Percentiles rank a stretch among this genome's conserved stretches.
Evolutionary conservation across 2,888 invertebrate genomes (phyloP).

Genomic region (Sarcophaga rosellei): DNA sequence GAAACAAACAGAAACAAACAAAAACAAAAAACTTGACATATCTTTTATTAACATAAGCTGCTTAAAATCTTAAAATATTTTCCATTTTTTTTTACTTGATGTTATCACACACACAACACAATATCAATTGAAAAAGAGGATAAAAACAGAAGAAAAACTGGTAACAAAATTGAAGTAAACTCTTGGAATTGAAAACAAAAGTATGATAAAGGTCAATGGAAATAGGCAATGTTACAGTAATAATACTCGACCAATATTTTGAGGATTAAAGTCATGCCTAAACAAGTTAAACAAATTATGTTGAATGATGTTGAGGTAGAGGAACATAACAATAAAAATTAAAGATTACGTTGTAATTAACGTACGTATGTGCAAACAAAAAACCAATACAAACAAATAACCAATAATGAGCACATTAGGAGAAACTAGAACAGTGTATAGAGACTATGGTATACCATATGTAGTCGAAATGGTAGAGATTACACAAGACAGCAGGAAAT

Average conservation of each 20-base stretch:
- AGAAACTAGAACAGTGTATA: not conserved
- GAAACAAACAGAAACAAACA: too few species aligned
- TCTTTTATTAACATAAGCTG: conserved; percentile 14
- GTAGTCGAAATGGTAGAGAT: not conserved
- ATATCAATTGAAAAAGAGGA: not conserved
- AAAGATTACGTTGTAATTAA: conserved; percentile 53
- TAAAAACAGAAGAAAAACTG: not conserved
- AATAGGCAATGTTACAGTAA: not conserved
- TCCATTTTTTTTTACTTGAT: too few species aligned
- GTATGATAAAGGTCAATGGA: not conserved
- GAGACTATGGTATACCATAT: not conserved
- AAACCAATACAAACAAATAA: conserved; percentile 3
- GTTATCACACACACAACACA: not conserved
- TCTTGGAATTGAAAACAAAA: not conserved
- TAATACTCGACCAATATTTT: not conserved
- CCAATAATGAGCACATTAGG: not conserved
- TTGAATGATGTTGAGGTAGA: not conserved
- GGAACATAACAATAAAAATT: conserved; percentile 20
- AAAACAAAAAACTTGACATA: not conserved
- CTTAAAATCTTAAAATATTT: conserved; percentile 8
- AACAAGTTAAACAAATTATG: conserved; percentile 24
- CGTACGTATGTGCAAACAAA: conserved; percentile 1
- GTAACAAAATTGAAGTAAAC: not conserved
- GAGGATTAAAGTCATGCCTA: conserved; percentile 26
- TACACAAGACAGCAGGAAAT: not conserved